Percentiles rank a stretch among this genome's conserved stretches.
Evolutionary conservation across 2,888 invertebrate species (phyloP).

Genomic region (Pristionchus fissidentatus): DNA sequence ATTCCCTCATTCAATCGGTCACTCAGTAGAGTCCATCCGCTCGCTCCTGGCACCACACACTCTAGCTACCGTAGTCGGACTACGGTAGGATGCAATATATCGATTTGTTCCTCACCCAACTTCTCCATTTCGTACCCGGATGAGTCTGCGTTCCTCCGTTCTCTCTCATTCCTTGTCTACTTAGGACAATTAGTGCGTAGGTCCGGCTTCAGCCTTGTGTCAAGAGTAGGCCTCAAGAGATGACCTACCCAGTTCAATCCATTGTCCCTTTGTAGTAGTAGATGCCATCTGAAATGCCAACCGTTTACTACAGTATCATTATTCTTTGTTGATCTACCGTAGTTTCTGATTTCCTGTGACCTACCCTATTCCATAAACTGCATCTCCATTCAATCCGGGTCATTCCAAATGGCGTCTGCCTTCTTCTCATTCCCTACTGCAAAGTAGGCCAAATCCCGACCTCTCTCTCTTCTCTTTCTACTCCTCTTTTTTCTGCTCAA

Average conservation of each 20-base stretch:
- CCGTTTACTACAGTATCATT: too few relatives aligned
- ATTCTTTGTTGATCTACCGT: too few relatives aligned
- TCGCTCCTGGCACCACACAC: neutral
- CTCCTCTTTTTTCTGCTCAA: conserved; percentile 15
- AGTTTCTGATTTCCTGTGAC: too few relatives aligned
- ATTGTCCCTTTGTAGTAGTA: too few relatives aligned
- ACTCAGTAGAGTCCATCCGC: neutral
- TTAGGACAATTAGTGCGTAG: conserved; percentile 38
- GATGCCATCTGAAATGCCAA: too few relatives aligned
- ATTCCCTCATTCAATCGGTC: neutral
- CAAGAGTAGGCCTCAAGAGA: conserved; percentile 26
- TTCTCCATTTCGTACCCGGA: conserved; percentile 1
- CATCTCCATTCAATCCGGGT: conserved; percentile 34
- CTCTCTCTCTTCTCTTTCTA: neutral
- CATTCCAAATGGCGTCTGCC: conserved; percentile 30
- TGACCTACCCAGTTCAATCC: too few relatives aligned
- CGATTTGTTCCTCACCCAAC: neutral
- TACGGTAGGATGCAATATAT: neutral
- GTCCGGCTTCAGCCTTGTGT: conserved; percentile 11
- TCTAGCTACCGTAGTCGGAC: neutral
- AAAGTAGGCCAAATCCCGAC: conserved; percentile 25
- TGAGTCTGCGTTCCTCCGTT: conserved; percentile 5
- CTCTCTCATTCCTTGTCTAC: conserved; percentile 12
- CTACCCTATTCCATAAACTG: neutral
- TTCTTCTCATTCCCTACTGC: too few relatives aligned